phyloP scores from a whole-genome alignment of 2,797 vertebrate species.

The Brachymystax lenok region DNA sequence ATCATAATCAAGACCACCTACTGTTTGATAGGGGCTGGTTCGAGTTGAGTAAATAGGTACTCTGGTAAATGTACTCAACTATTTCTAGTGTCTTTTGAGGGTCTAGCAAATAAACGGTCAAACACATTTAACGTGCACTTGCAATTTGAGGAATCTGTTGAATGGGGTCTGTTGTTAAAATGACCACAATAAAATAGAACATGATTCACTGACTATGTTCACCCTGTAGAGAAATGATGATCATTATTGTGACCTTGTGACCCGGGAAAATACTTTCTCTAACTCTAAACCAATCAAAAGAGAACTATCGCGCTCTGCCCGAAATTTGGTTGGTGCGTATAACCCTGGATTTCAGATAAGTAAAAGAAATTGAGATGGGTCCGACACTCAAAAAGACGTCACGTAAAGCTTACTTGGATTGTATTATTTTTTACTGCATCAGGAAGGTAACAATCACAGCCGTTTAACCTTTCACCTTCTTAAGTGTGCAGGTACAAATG shows the following conservation, averaged over 20 bases:
- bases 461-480: too few relatives aligned
- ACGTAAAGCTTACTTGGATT: too few relatives aligned
- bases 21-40: constrained; percentile 48
- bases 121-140: not conserved
- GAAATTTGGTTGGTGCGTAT: too few relatives aligned
- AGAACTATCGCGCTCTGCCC: too few relatives aligned
- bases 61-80: constrained; percentile 44
- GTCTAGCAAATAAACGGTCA: not conserved
- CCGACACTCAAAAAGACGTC: too few relatives aligned
- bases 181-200: not conserved
- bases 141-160: not conserved
- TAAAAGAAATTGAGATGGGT: too few relatives aligned
- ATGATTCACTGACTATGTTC: too few relatives aligned
- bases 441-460: too few relatives aligned
- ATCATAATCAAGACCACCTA: constrained; percentile 55
- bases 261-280: not conserved
- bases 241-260: not conserved
- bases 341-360: too few relatives aligned
- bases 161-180: not conserved
- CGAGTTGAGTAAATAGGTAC: constrained; percentile 51
- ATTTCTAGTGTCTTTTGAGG: constrained; percentile 40
- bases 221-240: not conserved
- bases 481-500: too few relatives aligned
- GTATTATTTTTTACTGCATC: too few relatives aligned
- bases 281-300: not conserved